These are phyloP conservation scores for Porphyrio hochstetteri DNA, from an alignment of 2,113 vertebrate species.

Conservation along the genomic window DNA sequence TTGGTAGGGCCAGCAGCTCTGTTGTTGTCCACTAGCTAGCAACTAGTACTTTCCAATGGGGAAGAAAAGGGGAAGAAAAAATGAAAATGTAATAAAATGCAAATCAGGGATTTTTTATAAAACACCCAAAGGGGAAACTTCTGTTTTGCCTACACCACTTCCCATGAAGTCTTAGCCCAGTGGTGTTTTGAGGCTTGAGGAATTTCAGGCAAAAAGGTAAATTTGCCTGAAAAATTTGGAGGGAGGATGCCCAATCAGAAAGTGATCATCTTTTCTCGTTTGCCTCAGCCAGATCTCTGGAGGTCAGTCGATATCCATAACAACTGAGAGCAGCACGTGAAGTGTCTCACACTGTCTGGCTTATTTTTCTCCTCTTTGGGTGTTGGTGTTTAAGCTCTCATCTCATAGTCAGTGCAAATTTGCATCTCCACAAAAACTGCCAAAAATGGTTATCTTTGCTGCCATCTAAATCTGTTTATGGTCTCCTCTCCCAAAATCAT, in stretches of 20 bases:
- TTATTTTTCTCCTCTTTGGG: constrained; percentile 22
- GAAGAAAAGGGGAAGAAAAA: neutral
- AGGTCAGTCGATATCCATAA: neutral
- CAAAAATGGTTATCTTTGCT: constrained; percentile 51
- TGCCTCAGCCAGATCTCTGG: neutral
- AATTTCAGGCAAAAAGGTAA: neutral
- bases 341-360: neutral
- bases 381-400: neutral
- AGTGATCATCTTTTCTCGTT: neutral
- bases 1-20: neutral
- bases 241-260: neutral
- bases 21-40: neutral
- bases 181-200: neutral
- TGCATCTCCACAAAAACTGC: constrained; percentile 26
- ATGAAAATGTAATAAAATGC: neutral
- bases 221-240: neutral
- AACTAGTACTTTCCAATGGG: neutral
- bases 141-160: neutral
- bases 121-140: neutral
- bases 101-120: neutral
- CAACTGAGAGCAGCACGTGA: neutral
- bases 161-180: neutral
- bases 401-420: neutral
- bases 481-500: neutral
- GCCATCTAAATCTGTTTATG: constrained; percentile 44